Percentiles rank a stretch among this genome's conserved stretches.
These are phyloP conservation scores for Cynocephalus volans DNA, from an alignment of 2,113 vertebrate species.

Conservation along the genomic window DNA sequence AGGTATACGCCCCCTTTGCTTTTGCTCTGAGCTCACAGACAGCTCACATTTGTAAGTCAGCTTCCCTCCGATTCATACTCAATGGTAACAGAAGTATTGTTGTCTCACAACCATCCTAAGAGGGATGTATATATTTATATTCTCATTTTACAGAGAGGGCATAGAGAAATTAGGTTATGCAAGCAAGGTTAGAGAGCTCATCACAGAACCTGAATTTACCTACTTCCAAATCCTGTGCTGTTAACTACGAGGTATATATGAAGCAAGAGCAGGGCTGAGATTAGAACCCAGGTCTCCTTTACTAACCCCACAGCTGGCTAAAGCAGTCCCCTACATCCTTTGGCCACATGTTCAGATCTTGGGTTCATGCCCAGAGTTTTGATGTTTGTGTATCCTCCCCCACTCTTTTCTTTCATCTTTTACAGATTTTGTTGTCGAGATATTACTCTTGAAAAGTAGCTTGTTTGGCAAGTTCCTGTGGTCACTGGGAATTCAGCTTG, in stretches of 20 bases:
- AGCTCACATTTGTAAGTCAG: neutral
- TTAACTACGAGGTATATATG: neutral
- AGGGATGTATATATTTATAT: neutral
- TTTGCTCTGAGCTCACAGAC: neutral
- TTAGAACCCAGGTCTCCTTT: neutral
- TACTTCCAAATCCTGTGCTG: neutral
- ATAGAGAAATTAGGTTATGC: neutral
- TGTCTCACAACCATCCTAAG: neutral
- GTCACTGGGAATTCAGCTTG: slow-evolving; percentile 63
- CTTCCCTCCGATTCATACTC: neutral
- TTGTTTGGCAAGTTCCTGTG: slow-evolving; percentile 64
- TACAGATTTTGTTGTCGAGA: slow-evolving; percentile 69
- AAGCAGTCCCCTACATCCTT: neutral
- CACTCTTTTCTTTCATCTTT: slow-evolving; percentile 65
- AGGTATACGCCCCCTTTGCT: neutral
- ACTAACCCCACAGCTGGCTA: neutral
- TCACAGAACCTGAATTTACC: neutral
- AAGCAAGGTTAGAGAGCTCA: neutral
- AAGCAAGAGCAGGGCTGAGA: neutral
- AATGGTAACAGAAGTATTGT: neutral
- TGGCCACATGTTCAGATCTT: slow-evolving; percentile 8
- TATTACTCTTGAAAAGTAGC: slow-evolving; percentile 66
- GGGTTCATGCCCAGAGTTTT: slow-evolving; percentile 53
- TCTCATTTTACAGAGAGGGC: neutral
- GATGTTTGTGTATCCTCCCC: neutral